Percentiles rank a stretch among this genome's conserved stretches.
Conservation (phyloP, 2,113 vertebrate genomes). For the Strigops habroptila region DNA sequence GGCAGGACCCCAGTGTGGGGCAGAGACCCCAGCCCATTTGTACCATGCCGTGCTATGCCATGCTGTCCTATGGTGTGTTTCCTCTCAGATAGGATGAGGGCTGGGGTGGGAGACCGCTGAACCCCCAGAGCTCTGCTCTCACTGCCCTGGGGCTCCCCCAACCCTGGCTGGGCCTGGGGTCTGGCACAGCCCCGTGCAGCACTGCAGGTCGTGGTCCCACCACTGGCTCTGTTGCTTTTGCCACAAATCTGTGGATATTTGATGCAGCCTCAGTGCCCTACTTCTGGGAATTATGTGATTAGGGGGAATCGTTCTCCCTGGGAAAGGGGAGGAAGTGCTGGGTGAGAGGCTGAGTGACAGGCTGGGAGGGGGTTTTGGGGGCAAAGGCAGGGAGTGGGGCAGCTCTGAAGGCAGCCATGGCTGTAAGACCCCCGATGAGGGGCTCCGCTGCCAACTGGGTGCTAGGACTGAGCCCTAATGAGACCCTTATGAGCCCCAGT, state of each 20-base stretch:
- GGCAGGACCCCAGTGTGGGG: background rate
- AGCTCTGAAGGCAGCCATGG: no score
- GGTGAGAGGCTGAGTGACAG: background rate
- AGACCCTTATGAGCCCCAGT: background rate
- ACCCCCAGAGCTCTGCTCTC: background rate
- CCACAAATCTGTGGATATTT: background rate
- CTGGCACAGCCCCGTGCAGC: rapidly evolving
- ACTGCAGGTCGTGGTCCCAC: background rate
- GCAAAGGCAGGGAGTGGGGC: background rate
- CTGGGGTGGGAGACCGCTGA: background rate
- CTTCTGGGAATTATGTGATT: slow-evolving; percentile 14
- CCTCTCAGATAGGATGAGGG: background rate
- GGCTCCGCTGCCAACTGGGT: background rate
- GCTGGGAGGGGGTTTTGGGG: background rate
- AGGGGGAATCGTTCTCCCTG: background rate
- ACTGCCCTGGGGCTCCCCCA: background rate
- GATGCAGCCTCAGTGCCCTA: background rate
- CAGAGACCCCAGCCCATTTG: background rate
- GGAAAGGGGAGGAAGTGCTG: background rate
- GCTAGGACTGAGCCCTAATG: background rate
- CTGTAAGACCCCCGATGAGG: background rate
- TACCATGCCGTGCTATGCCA: background rate
- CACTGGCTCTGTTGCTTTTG: background rate
- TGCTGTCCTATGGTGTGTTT: background rate
- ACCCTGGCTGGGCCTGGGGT: rapidly evolving